These are phyloP conservation scores for Heliconius ismenius DNA, from an alignment of 2,888 invertebrate genomes.

Conservation along the genomic window DNA sequence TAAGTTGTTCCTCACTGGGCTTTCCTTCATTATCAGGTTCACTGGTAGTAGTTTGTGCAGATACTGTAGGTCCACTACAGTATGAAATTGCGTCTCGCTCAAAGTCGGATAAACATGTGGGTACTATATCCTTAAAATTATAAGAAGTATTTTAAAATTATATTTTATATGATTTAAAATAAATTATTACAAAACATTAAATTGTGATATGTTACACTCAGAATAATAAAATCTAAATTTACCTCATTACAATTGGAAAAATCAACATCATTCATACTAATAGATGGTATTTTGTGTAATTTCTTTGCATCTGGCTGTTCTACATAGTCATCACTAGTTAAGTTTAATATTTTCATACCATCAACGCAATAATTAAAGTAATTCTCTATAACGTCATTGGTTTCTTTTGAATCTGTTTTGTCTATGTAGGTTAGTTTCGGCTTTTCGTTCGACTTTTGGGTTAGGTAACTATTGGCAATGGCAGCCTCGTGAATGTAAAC, in stretches of 20 bases:
- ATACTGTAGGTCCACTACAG: conserved; percentile 56
- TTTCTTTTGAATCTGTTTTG: conserved; percentile 44
- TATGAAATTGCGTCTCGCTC: conserved; percentile 69
- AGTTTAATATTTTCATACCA: conserved; percentile 56
- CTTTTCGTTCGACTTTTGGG: conserved; percentile 39
- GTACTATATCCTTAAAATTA: conserved; percentile 63
- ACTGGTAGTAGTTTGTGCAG: conserved; percentile 46
- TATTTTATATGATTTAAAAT: too few species aligned
- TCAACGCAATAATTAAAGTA: conserved; percentile 50
- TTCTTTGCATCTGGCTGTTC: conserved; percentile 57
- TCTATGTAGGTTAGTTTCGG: conserved; percentile 45
- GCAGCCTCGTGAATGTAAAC: conserved; percentile 57
- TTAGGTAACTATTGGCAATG: conserved; percentile 45
- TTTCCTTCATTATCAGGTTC: conserved; percentile 56
- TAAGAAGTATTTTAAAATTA: background rate
- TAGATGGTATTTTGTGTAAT: conserved; percentile 55
- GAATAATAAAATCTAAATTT: conserved; percentile 42
- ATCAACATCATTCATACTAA: conserved; percentile 65
- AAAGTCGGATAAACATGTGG: conserved; percentile 73
- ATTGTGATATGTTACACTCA: background rate
- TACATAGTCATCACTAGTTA: conserved; percentile 72
- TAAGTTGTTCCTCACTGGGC: conserved; percentile 73
- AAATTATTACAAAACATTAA: background rate
- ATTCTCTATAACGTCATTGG: conserved; percentile 45
- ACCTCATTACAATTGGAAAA: conserved; percentile 67